These are phyloP conservation scores for Apodemus sylvaticus DNA, from an alignment of 2,113 vertebrate genomes.

Conservation along the genomic window DNA sequence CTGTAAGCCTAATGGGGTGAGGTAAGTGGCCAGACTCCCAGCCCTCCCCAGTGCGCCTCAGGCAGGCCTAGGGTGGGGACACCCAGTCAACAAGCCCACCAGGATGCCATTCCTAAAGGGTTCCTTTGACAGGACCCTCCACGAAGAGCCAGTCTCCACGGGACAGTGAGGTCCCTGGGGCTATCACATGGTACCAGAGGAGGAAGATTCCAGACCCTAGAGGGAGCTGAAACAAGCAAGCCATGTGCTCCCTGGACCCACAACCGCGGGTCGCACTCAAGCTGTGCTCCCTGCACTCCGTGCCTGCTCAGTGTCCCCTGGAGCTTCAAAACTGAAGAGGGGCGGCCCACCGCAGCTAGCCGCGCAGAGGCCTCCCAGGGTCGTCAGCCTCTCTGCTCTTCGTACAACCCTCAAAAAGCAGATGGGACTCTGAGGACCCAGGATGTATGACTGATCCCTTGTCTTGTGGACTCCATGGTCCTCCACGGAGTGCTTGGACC, in stretches of 20 bases:
- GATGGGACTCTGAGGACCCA: neutral
- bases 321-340: neutral
- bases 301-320: rapidly evolving
- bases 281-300: neutral
- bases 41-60: constrained; percentile 80
- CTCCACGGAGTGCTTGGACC: neutral
- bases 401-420: neutral
- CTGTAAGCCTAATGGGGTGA: constrained; percentile 86
- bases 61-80: constrained; percentile 77
- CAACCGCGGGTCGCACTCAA: neutral
- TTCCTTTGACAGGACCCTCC: constrained; percentile 82
- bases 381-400: neutral
- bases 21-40: constrained; percentile 76
- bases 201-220: neutral
- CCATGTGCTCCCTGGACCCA: neutral
- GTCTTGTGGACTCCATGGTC: neutral
- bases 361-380: neutral
- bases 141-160: constrained; percentile 14
- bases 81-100: constrained; percentile 78
- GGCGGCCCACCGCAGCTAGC: neutral
- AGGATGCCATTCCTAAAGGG: constrained; percentile 84
- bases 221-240: neutral
- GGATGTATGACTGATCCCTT: neutral
- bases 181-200: neutral
- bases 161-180: neutral